Percentiles rank a stretch among this genome's conserved stretches.
These are phyloP conservation scores for Phodopus roborovskii DNA, from an alignment of 2,113 vertebrate species.

Conservation along the genomic window DNA sequence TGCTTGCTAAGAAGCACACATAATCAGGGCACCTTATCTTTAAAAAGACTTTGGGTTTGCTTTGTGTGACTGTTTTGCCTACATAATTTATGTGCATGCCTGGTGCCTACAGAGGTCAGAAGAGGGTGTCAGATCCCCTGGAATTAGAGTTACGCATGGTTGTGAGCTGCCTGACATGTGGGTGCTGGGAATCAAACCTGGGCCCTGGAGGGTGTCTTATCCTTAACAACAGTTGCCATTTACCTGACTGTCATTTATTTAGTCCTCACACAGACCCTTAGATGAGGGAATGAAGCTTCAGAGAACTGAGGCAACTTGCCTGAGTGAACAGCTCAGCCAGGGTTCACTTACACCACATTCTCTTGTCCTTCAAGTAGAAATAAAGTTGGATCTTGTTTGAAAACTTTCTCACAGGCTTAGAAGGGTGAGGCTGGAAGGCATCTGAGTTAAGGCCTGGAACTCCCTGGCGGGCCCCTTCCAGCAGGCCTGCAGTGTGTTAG, in stretches of 20 bases:
- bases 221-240: not conserved
- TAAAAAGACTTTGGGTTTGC: not conserved
- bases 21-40: not conserved
- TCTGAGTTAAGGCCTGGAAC: not conserved
- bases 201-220: not conserved
- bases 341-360: no score
- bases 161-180: not conserved
- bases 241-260: not conserved
- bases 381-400: not conserved
- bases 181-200: not conserved
- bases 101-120: not conserved
- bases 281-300: not conserved
- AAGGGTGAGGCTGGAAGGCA: not conserved
- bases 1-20: not conserved
- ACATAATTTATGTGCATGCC: not conserved
- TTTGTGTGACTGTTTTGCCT: not conserved
- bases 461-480: not conserved
- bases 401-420: not conserved
- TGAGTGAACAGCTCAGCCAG: not conserved
- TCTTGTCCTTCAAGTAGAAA: not conserved
- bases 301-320: not conserved
- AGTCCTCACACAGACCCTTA: not conserved
- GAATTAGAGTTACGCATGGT: not conserved
- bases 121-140: not conserved
- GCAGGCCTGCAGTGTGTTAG: not conserved